Conservation (phyloP, 1,140 invertebrate species). For the Hypothenemus hampei region DNA sequence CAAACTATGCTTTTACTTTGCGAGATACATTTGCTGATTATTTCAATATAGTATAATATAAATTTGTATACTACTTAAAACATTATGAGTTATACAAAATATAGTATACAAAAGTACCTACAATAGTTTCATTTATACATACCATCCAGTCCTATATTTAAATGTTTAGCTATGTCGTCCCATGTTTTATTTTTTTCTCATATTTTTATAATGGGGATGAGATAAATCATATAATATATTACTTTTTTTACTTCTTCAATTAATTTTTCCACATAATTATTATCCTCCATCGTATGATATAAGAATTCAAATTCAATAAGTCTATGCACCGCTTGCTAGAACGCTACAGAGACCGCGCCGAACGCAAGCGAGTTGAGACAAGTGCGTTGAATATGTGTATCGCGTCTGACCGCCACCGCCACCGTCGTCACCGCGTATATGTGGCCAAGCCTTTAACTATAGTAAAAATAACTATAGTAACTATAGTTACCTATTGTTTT, state of each 20-base stretch:
- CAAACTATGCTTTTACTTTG: neutral
- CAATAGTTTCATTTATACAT: neutral
- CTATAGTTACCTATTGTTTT: no score
- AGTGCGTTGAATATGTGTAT: no score
- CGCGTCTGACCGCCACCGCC: no score
- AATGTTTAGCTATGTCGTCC: constrained; percentile 12
- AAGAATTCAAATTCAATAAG: no score
- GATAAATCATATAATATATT: constrained; percentile 16
- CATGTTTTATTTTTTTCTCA: constrained; percentile 22
- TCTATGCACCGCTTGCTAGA: no score
- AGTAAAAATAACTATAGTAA: no score
- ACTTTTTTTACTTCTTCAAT: constrained; percentile 19
- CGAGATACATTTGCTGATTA: neutral
- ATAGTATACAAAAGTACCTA: neutral
- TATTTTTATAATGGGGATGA: constrained; percentile 16
- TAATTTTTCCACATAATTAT: constrained; percentile 13
- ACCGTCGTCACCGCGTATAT: no score
- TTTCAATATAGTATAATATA: no score
- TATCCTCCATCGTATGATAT: no score
- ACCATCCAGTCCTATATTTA: neutral
- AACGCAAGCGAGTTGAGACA: no score
- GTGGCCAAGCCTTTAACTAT: no score
- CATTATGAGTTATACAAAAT: neutral
- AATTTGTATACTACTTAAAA: neutral
- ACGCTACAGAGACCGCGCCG: no score